Base-by-base conservation (phyloP, 2,888 invertebrate species). In the Drymonia ruficornis region DNA sequence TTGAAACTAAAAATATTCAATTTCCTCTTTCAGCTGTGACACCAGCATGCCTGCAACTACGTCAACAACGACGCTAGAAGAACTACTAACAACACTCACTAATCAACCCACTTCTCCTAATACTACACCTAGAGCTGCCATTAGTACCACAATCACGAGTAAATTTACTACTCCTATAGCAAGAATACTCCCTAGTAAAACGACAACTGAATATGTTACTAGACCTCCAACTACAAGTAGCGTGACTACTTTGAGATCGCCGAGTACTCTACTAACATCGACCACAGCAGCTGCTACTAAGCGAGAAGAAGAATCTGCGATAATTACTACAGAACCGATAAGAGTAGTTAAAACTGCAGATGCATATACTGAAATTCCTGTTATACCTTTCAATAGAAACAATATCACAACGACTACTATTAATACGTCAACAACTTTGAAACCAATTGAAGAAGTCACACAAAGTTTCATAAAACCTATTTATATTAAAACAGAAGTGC, bases 21-120 rank as follows among this genome's bases (percentile, higher is more conserved):
- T 59, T 52, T 67, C 67, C 63, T 72, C 63, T 91, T 88, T 16
- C 91, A 91, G 91, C 79, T 92, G 91, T 76, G 85, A 88, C 75
- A 73, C 73, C 68, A 80, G 84, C 84, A 84, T 86, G 79, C 72
- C 81, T 52, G 75, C 83, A 47, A 78, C 80, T 47, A 80, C 82
- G 61, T 73, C 83, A 55, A 70, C 84, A 61, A 76, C 82, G 18
- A 80, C 79, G 62, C 72, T 79, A 70, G 84, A 82, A 76, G 85
- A 86, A 72, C 61, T 82, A 83, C 84, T 91, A 89, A 89, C 86
- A 81, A 81, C 84, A 70, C 72, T 83, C 67, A 78, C 78, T 45
- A 80, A 77, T 80, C 83, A 80, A 78, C 31, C 55, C 53, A 66
- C 54, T 49, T 58, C 52, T 2, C 56, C 58, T 29, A 51, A 56